Base-by-base conservation (phyloP, 1,140 invertebrate genomes). In the Tetraneura akinire region DNA sequence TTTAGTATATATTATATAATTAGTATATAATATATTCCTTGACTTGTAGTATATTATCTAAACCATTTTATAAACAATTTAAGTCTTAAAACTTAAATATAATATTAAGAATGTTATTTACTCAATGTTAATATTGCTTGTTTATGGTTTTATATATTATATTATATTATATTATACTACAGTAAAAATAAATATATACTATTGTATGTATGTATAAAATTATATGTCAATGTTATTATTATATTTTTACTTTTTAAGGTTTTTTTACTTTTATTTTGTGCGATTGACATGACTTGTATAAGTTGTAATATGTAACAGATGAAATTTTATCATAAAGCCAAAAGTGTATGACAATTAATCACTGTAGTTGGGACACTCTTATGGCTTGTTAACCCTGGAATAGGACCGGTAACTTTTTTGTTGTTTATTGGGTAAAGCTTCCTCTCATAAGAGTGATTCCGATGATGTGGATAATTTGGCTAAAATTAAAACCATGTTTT, bases 101-200 rank as follows among this genome's bases (percentile, higher is more conserved):
- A 68, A 23, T 68, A 45, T 47, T 45, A 47, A 68, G 64, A 68
- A 68, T 68, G 64, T 68, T 45, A 68, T 68, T 68, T 68, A 68
- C 64, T 68, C 23, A 5, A 68, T 23, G 64, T 68, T 68, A 68
- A 68, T 68, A 68, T 68, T 68, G 64, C 64, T 68, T 68, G 64
- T 68, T 68, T 68, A 68, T 47, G 42, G 64, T 68, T 68, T 68
- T 68, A 45, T 68, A 68, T 23, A 21, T 18, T 68, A 68, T 68
- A 45, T 68, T 26, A 68, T 64, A 64, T 64, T 10, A 32, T 37
- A 64, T n/a, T 21, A 64, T 64, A 62, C 29, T 32, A 62, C 14
- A 62, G 32, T 32, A 32, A 62, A 66, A 42, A 66, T n/a, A 64
- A 64, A 68, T 68, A 68, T 68, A 68, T 18, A 21, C 14, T 68